phyloP scores from a whole-genome alignment of 2,888 invertebrate genomes.

The Syritta pipiens region DNA sequence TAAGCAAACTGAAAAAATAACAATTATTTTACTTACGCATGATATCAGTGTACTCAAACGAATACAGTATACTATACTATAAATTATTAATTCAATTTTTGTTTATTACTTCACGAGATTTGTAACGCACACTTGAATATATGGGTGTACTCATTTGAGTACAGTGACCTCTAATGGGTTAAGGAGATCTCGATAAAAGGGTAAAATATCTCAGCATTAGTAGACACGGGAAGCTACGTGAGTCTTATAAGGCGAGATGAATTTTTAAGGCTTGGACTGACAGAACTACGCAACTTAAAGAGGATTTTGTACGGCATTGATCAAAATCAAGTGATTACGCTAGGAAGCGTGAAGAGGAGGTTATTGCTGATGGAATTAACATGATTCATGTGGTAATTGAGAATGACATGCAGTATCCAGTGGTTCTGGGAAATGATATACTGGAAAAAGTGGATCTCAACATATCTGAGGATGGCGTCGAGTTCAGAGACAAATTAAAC shows the following conservation, averaged over 20 bases:
- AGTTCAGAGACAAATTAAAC: not conserved
- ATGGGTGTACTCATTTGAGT: no score
- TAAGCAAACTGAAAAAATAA: no score
- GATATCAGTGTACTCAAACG: no score
- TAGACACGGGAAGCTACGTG: conserved; percentile 10
- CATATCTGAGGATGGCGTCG: not conserved
- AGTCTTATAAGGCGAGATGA: conserved; percentile 4
- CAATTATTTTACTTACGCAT: no score
- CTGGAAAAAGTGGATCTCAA: conserved; percentile 2
- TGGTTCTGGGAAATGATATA: conserved; percentile 3
- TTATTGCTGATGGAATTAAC: not conserved
- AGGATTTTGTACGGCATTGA: not conserved
- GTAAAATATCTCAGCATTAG: not conserved
- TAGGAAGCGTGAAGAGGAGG: not conserved
- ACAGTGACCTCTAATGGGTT: not conserved
- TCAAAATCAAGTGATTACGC: not conserved
- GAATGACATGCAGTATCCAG: conserved; percentile 3
- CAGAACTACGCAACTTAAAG: not conserved
- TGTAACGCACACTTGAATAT: not conserved
- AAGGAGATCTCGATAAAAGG: not conserved
- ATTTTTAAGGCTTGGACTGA: not conserved
- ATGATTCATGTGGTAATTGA: not conserved
- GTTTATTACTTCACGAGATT: no score
- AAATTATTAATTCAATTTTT: no score
- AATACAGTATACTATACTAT: no score